Base-by-base conservation (phyloP, 2,797 vertebrate genomes). In the Neosilurus mollespiculum region DNA sequence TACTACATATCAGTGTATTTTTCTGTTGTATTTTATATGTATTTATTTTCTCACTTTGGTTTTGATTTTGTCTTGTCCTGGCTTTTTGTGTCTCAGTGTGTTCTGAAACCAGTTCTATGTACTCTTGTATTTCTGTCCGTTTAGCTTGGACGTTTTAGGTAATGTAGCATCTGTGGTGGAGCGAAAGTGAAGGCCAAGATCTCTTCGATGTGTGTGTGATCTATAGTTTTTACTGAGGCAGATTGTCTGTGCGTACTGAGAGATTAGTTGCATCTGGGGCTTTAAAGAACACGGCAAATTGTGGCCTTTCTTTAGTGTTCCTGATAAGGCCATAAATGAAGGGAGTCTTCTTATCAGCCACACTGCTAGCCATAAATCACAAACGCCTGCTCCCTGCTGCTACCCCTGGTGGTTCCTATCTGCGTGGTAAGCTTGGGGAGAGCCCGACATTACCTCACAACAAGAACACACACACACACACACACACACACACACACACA, bases 271-370 rank as follows among this genome's bases (percentile, higher is more conserved):
- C 93, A 94, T 95, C 92, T 94, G 93, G 93, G 94, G 91, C 93
- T 95, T 95, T 94, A 94, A 94, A 94, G 93, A 94, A 95, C 93
- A 94, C 93, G 92, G 94, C 95, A 95, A 95, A 95, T 95, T 95
- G 95, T 94, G 94, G 92, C 93, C 94, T 95, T 95, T 96, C 95
- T 96, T 95, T 93, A 94, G 93, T 92, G 90, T 85, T 22, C 87
- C 90, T 89, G 95, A 96, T 96, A 96, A 96, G 95, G 90, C 92
- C 81, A 92, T 95, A 96, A 96, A 95, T 94, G 94, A 94, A 95
- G 94, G 95, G 88, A 94, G 92, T 90, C 82, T 90, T 91, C 94
- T 96, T 96, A 96, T 96, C 95, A 94, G 94, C 91, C 87, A 22
- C 83, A 75, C 92, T 90, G 92, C 93, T 94, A 92, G 94, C 95